Evolutionary conservation across 1,140 invertebrate genomes (phyloP).

Genomic region (Caenorhabditis remanei): DNA sequence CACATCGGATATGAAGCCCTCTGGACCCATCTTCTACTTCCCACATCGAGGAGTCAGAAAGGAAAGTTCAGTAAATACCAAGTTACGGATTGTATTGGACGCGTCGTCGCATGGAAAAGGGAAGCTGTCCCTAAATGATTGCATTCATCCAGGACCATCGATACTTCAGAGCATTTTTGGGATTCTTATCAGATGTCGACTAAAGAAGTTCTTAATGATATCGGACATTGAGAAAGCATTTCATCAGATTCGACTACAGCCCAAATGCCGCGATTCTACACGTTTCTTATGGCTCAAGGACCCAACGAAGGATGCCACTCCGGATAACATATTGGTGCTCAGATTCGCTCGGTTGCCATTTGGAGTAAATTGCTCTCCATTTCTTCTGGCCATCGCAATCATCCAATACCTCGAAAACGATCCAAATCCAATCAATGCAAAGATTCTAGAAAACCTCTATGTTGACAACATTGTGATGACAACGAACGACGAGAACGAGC

Average conservation of each 20-base stretch:
- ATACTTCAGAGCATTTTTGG: conserved; percentile 42
- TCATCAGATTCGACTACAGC: conserved; percentile 56
- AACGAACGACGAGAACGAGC: neutral
- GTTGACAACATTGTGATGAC: conserved; percentile 21
- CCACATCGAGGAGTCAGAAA: neutral
- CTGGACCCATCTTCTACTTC: neutral
- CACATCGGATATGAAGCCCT: neutral
- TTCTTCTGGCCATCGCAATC: neutral
- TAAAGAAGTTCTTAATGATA: conserved; percentile 19
- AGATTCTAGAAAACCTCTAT: conserved; percentile 13
- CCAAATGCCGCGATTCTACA: conserved; percentile 52
- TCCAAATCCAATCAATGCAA: neutral
- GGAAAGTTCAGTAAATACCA: conserved; percentile 68
- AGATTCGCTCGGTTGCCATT: conserved; percentile 61
- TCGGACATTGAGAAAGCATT: conserved; percentile 67
- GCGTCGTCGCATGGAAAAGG: conserved; percentile 72
- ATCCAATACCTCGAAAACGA: neutral
- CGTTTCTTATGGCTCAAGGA: conserved; percentile 67
- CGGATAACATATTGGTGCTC: conserved; percentile 12
- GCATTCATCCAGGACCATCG: conserved; percentile 65
- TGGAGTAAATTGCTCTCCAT: conserved; percentile 57
- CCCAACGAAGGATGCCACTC: neutral
- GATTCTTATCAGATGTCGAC: conserved; percentile 55
- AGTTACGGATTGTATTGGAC: conserved; percentile 78
- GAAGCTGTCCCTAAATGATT: conserved; percentile 75